phyloP scores from a whole-genome alignment of 2,888 invertebrate genomes.

The Drosophila pegasa region DNA sequence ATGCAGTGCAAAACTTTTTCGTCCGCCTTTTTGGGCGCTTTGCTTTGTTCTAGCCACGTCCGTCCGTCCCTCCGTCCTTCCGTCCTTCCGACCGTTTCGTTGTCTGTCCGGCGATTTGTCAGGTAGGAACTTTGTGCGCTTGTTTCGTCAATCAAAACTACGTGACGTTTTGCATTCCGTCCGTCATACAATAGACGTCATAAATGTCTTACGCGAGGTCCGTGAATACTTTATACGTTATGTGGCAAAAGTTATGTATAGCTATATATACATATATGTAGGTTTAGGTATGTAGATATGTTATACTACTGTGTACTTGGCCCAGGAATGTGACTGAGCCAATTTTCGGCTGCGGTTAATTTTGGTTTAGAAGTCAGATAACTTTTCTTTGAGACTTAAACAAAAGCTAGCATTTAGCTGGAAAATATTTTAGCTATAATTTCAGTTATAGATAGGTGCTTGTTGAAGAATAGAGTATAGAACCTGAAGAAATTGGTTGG shows the following conservation, averaged over 20 bases:
- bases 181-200: constrained; percentile 48
- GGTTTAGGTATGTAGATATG: not conserved
- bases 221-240: not conserved
- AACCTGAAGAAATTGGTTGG: not conserved
- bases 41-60: constrained; percentile 32
- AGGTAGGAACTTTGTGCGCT: constrained; percentile 62
- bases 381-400: not conserved
- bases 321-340: constrained; percentile 13
- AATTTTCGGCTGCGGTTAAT: not conserved
- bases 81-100: not conserved
- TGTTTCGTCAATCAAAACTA: constrained; percentile 80
- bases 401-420: not conserved
- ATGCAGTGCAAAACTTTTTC: constrained; percentile 50
- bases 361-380: not conserved
- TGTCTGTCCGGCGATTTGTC: constrained; percentile 58
- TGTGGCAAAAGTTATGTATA: not conserved
- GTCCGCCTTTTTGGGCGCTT: constrained; percentile 30
- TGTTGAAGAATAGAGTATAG: not conserved
- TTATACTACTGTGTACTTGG: constrained; percentile 7
- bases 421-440: not conserved
- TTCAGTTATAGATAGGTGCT: not conserved
- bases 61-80: constrained; percentile 2
- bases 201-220: constrained; percentile 35
- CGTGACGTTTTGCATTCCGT: constrained; percentile 66
- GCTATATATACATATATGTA: not conserved